Evolutionary conservation across 2,888 invertebrate species (phyloP), one percentile per base, ranked within the genome.

Genomic region (Drosophila paranaensis): DNA sequence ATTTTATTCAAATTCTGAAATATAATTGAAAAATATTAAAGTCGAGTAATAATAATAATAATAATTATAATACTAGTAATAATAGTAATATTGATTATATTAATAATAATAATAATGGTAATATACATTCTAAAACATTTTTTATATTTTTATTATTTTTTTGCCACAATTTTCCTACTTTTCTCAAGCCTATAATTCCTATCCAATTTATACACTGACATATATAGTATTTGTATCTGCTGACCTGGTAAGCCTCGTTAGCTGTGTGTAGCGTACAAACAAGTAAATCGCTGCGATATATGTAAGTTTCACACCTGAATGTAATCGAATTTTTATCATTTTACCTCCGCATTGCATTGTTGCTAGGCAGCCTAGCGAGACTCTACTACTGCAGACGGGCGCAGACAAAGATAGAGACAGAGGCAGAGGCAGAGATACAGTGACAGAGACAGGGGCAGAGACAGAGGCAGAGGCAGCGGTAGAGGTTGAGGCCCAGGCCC

Each of bases 221-320:
- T 33, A 33, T 33, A 33, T 33, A 1, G 30, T 10, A 16, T 43
- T 39, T 27, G 14, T 8, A 43, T 35, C 56, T 53, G 56, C 51
- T 65, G 51, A 48, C 43, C 55, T 40, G 50, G 50, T 60, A 75
- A 55, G 80, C 67, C 82, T 45, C 67, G 70, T 53, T 67, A 70
- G 40, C 56, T 48, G 69, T 57, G 69, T 73, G 90, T 79, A 75
- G 85, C 48, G 90, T 74, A 80, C 83, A 78, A 77, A 77, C 86
- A 82, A 82, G 88, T 77, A 85, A 88, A 90, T 86, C 73, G 90
- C 72, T 72, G 73, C 80, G 60, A 77, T 90, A 73, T 78, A 81
- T 78, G 81, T 88, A 89, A 72, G 88, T 91, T 91, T 91, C 91
- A 91, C 91, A 91, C 92, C 91, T 91, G 91, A 91, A 91, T 89